These are phyloP conservation scores for Trypoxylus dichotomus DNA, from an alignment of 1,140 invertebrate genomes.

Conservation along the genomic window DNA sequence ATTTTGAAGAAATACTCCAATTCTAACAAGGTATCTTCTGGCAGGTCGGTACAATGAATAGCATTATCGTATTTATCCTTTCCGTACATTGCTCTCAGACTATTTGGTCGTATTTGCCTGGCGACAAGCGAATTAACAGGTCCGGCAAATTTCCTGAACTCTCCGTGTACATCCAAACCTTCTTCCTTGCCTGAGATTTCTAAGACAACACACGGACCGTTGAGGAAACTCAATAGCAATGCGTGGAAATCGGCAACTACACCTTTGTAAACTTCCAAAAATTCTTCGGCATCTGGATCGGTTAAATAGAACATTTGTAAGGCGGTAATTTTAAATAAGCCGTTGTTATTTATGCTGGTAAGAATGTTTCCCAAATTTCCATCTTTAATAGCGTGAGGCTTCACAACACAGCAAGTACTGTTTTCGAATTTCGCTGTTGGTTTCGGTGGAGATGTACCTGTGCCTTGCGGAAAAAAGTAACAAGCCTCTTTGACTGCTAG, in stretches of 20 bases:
- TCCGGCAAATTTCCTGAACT: slow-evolving; percentile 84
- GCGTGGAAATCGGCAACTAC: slow-evolving; percentile 80
- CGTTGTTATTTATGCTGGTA: slow-evolving; percentile 70
- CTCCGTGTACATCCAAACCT: slow-evolving; percentile 63
- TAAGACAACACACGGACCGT: slow-evolving; percentile 83
- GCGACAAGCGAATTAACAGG: slow-evolving; percentile 89
- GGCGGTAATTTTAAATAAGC: slow-evolving; percentile 77
- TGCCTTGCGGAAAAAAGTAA: slow-evolving; percentile 48
- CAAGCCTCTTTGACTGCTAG: slow-evolving; percentile 57
- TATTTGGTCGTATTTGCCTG: slow-evolving; percentile 76
- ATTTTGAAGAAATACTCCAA: slow-evolving; percentile 82
- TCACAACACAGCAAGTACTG: slow-evolving; percentile 85
- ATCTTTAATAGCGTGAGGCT: slow-evolving; percentile 85
- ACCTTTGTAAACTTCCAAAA: slow-evolving; percentile 93
- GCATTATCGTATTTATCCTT: slow-evolving; percentile 83
- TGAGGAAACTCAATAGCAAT: slow-evolving; percentile 49
- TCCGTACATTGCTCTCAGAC: slow-evolving; percentile 83
- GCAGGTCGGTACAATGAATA: slow-evolving; percentile 90
- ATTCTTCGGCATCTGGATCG: slow-evolving; percentile 82
- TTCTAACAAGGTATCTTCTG: slow-evolving; percentile 83
- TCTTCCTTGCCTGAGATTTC: slow-evolving; percentile 73
- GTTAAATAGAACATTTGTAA: slow-evolving; percentile 79
- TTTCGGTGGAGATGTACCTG: slow-evolving; percentile 54
- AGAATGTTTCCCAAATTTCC: slow-evolving; percentile 73
- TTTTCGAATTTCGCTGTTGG: slow-evolving; percentile 64